phyloP scores from a whole-genome alignment of 2,113 vertebrate species.

The Pterocles gutturalis region DNA sequence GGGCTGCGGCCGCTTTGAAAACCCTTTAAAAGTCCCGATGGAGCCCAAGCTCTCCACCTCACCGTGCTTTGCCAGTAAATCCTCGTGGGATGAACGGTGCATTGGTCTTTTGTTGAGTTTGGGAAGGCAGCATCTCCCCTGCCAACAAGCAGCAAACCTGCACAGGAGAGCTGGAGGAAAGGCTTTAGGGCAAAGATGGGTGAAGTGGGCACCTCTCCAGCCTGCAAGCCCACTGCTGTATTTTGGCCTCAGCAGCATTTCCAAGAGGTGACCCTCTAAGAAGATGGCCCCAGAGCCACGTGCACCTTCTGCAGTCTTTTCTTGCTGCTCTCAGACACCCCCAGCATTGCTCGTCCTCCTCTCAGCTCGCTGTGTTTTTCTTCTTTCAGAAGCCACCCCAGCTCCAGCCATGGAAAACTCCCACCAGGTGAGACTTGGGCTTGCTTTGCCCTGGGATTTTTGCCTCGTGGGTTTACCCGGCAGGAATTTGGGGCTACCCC shows the following conservation, averaged over 20 bases:
- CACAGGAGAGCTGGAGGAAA: not conserved
- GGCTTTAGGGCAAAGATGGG: not conserved
- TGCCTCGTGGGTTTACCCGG: fast-evolving
- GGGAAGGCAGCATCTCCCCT: not conserved
- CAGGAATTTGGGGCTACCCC: not conserved
- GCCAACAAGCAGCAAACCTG: fast-evolving
- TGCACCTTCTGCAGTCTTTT: not conserved
- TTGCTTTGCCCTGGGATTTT: not conserved
- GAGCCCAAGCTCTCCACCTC: not conserved
- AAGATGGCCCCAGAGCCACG: not conserved
- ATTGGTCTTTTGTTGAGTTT: not conserved
- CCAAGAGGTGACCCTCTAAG: not conserved
- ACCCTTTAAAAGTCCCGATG: not conserved
- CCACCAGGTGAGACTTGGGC: not conserved
- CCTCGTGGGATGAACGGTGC: not conserved
- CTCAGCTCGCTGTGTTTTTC: not conserved
- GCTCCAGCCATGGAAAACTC: not conserved
- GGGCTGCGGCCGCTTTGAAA: not conserved
- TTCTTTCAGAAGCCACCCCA: not conserved
- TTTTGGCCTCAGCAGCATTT: not conserved
- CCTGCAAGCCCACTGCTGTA: not conserved
- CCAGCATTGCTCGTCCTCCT: not conserved
- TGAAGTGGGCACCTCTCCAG: not conserved
- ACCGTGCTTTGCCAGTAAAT: not conserved
- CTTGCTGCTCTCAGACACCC: not conserved